Evolutionary conservation across 2,797 vertebrate species (phyloP).

Genomic region (Sebastes flavidus): DNA sequence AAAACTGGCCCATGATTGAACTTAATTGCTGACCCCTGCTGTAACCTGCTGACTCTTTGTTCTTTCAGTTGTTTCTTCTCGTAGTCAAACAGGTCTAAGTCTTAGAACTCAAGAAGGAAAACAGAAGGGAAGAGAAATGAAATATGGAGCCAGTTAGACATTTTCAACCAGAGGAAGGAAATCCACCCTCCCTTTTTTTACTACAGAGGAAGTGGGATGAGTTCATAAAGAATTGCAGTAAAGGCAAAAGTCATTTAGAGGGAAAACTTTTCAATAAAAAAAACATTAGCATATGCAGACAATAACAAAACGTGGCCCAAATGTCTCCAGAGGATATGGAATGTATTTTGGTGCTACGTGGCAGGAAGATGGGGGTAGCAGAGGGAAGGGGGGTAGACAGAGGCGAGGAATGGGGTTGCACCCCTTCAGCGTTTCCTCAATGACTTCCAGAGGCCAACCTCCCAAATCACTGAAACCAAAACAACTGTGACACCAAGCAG

Average conservation of each 20-base stretch:
- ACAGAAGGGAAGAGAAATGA: neutral
- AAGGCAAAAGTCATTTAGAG: neutral
- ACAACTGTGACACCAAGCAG: slow-evolving; percentile 42
- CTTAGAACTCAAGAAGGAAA: neutral
- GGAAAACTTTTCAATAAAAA: slow-evolving; percentile 44
- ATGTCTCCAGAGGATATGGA: slow-evolving; percentile 37
- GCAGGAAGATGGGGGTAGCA: slow-evolving; percentile 44
- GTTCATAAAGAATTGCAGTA: neutral
- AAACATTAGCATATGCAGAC: slow-evolving; percentile 27
- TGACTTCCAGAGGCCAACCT: slow-evolving; percentile 47
- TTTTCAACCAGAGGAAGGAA: neutral
- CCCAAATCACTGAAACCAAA: slow-evolving; percentile 47
- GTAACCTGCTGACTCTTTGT: neutral
- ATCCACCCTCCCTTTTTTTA: neutral
- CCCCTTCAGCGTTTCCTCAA: slow-evolving; percentile 43
- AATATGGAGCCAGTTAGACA: neutral
- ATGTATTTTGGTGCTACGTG: slow-evolving; percentile 43
- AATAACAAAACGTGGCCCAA: slow-evolving; percentile 38
- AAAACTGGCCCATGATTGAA: neutral
- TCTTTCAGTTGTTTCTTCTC: neutral
- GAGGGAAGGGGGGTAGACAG: neutral
- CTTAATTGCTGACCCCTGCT: neutral
- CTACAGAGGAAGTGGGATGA: neutral
- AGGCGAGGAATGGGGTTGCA: slow-evolving; percentile 23
- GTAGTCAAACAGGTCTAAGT: neutral